A percentile compares a stretch with the other conserved stretches of the same genome.
phyloP scores from a whole-genome alignment of 2,113 vertebrate genomes.

The Gopherus evgoodei region DNA sequence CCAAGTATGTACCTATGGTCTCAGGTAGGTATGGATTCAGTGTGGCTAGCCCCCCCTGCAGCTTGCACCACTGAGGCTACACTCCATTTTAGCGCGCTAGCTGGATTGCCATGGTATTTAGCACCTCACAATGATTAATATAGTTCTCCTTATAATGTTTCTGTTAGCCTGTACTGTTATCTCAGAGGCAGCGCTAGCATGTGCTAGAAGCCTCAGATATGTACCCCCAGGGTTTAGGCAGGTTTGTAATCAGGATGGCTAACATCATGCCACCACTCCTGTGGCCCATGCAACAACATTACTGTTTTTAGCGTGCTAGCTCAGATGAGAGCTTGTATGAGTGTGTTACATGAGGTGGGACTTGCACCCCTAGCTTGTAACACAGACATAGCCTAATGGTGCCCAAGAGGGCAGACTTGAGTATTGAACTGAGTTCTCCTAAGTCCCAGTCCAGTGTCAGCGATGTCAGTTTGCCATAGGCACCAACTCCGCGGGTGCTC shows the following conservation, averaged over 20 bases:
- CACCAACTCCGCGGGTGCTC: no score
- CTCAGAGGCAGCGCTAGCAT: not conserved
- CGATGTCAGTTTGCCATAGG: not conserved
- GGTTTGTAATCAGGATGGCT: not conserved
- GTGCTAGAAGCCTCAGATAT: not conserved
- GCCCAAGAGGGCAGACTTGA: not conserved
- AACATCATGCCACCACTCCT: not conserved
- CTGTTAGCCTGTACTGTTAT: not conserved
- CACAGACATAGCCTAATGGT: not conserved
- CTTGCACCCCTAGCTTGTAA: not conserved
- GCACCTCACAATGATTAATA: not conserved
- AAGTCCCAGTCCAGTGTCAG: not conserved
- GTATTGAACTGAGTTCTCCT: not conserved
- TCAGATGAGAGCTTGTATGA: not conserved
- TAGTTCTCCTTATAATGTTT: not conserved
- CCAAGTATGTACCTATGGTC: accelerated
- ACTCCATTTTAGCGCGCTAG: not conserved
- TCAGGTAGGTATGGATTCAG: no score
- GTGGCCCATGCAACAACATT: not conserved
- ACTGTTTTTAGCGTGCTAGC: not conserved
- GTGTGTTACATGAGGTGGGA: not conserved
- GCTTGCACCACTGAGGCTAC: not conserved
- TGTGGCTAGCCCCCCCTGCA: not conserved
- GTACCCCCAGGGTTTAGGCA: not conserved
- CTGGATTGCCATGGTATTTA: not conserved